Conservation (phyloP, 2,888 invertebrate genomes). For the Baccha elongata region DNA sequence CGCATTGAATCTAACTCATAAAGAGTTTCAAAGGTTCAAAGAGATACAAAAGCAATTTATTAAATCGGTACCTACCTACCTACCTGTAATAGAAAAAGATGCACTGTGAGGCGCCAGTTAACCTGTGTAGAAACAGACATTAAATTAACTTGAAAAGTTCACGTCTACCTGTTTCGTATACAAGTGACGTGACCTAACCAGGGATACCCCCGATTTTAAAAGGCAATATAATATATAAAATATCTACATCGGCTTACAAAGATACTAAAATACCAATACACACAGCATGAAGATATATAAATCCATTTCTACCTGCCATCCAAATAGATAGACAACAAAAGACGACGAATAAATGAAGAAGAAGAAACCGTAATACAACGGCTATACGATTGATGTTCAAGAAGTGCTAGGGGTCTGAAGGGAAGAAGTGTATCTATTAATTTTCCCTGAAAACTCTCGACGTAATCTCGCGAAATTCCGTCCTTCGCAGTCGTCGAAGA, state of each 20-base stretch:
- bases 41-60: background rate
- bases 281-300: background rate
- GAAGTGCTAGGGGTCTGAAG: background rate
- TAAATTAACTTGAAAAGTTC: slow-evolving; percentile 48
- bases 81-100: slow-evolving; percentile 9
- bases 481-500: slow-evolving; percentile 54
- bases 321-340: slow-evolving; percentile 30
- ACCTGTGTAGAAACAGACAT: slow-evolving; percentile 55
- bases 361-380: slow-evolving; percentile 9
- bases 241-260: slow-evolving; percentile 1
- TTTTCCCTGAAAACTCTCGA: slow-evolving; percentile 36
- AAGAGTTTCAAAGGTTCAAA: slow-evolving; percentile 7
- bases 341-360: slow-evolving; percentile 8
- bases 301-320: background rate
- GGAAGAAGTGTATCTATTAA: slow-evolving; percentile 30
- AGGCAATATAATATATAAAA: slow-evolving; percentile 36
- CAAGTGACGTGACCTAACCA: slow-evolving; percentile 60
- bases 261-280: background rate
- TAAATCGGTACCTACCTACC: background rate
- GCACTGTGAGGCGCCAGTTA: slow-evolving; percentile 56
- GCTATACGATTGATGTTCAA: background rate
- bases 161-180: slow-evolving; percentile 52
- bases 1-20: slow-evolving; percentile 7
- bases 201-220: slow-evolving; percentile 62
- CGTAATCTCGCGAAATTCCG: slow-evolving; percentile 71